Evolutionary conservation across 2,113 vertebrate genomes (phyloP).

Genomic region (Baryphthengus martii): DNA sequence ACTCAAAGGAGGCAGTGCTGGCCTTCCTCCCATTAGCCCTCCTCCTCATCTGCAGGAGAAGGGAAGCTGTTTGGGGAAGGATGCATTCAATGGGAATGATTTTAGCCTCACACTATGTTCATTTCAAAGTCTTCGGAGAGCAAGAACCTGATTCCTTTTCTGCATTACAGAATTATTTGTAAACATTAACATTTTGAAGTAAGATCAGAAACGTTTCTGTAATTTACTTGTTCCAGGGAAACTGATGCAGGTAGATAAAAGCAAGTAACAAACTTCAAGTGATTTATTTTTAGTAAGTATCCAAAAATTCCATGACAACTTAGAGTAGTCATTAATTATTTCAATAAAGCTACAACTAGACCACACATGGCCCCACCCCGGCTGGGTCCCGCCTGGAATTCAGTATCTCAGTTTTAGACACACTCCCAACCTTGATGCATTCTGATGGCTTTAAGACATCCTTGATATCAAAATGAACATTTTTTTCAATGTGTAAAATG

Average conservation of each 20-base stretch:
- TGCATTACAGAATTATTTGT: not conserved
- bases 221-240: not conserved
- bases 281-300: not conserved
- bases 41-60: not conserved
- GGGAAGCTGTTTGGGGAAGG: not conserved
- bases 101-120: not conserved
- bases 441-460: not conserved
- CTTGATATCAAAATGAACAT: not conserved
- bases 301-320: accelerated
- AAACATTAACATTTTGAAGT: not conserved
- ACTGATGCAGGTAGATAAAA: not conserved
- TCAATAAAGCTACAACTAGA: not conserved
- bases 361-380: not conserved
- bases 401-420: not conserved
- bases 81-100: not conserved
- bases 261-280: not conserved
- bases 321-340: not conserved
- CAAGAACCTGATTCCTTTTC: not conserved
- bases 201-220: not conserved
- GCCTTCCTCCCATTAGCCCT: not conserved
- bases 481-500: not conserved
- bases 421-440: not conserved
- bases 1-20: accelerated
- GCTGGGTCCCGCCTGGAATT: not conserved
- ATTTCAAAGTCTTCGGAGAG: accelerated